These are phyloP conservation scores for Gouania willdenowi DNA, from an alignment of 2,797 vertebrate genomes.

Conservation along the genomic window DNA sequence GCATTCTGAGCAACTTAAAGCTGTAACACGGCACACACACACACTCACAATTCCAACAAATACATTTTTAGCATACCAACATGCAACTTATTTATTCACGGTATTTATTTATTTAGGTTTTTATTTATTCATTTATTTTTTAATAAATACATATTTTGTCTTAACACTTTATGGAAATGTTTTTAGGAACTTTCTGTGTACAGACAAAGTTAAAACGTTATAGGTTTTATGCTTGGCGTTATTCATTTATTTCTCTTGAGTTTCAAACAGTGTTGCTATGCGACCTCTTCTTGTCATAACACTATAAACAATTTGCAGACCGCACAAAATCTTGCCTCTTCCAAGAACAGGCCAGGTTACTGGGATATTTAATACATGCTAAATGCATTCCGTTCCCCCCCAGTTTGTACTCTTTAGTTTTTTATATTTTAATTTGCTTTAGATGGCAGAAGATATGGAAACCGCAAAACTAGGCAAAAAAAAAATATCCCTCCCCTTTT, in stretches of 20 bases:
- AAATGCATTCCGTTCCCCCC: slow-evolving; percentile 1
- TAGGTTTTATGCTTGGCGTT: too few species aligned
- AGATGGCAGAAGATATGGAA: neutral
- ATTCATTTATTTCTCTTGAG: slow-evolving; percentile 37
- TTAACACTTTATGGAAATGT: too few species aligned
- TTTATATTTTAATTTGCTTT: slow-evolving; percentile 3
- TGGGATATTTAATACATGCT: slow-evolving; percentile 14
- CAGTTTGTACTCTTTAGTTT: neutral
- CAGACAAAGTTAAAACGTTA: too few species aligned
- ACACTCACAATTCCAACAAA: too few species aligned
- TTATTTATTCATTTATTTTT: too few species aligned
- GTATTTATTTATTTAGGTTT: too few species aligned
- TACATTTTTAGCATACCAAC: too few species aligned
- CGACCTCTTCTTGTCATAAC: slow-evolving; percentile 41
- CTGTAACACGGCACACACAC: too few species aligned
- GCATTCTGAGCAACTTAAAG: slow-evolving; percentile 29
- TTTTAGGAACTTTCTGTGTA: too few species aligned
- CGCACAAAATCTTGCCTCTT: slow-evolving; percentile 20
- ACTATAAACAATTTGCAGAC: slow-evolving; percentile 55
- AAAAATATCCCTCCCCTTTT: neutral
- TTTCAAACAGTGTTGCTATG: slow-evolving; percentile 56
- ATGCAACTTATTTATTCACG: too few species aligned
- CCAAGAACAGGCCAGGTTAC: slow-evolving; percentile 29
- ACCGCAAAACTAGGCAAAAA: neutral
- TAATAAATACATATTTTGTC: too few species aligned